Conservation (phyloP, 92 coral and sea anemone genomes). For the Heliopora coerulea region DNA sequence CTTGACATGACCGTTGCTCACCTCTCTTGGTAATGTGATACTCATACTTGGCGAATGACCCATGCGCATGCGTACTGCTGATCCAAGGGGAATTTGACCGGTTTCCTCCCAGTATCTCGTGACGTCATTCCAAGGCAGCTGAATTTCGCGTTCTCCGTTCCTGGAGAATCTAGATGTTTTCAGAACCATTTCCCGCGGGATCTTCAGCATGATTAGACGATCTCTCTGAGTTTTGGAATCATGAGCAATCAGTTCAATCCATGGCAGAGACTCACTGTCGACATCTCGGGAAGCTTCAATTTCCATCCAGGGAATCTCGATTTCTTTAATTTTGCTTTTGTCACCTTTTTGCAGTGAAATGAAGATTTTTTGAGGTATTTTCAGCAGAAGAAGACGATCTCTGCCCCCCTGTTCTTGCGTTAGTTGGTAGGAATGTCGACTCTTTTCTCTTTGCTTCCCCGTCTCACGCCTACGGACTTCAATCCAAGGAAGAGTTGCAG, state of each 20-base stretch:
- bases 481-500: constrained; percentile 37
- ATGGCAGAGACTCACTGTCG: constrained; percentile 13
- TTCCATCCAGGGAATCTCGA: constrained; percentile 44
- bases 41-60: constrained; percentile 11
- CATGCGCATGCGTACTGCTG: constrained; percentile 17
- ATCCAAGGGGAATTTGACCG: constrained; percentile 37
- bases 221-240: constrained; percentile 36
- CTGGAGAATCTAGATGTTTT: constrained; percentile 28
- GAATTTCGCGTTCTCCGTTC: constrained; percentile 26
- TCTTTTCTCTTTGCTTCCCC: not conserved
- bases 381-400: constrained; percentile 42
- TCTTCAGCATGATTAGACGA: constrained; percentile 41
- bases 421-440: constrained; percentile 17
- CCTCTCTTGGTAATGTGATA: constrained; percentile 31
- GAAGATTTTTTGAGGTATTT: constrained; percentile 33
- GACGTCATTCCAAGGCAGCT: constrained; percentile 40
- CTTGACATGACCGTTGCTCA: not conserved
- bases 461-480: constrained; percentile 25
- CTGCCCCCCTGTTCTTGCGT: constrained; percentile 11
- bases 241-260: constrained; percentile 34
- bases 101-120: constrained; percentile 37
- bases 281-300: constrained; percentile 28
- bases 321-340: constrained; percentile 11
- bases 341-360: constrained; percentile 30
- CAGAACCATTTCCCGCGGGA: constrained; percentile 38